Conservation (phyloP, 1,140 invertebrate species). For the Archegozetes longisetosus region DNA sequence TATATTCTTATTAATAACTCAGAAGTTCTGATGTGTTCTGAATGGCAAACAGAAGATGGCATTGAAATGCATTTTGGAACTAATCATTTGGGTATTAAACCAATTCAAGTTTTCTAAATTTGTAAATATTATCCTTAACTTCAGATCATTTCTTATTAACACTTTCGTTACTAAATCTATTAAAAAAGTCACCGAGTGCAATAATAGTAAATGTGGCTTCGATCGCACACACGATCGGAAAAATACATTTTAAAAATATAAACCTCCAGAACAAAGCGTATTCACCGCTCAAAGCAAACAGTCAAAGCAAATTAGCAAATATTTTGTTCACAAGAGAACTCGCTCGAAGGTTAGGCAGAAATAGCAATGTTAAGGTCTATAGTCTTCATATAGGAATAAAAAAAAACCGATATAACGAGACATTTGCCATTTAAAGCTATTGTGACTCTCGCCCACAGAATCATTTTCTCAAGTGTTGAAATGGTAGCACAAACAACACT, state of each 20-base stretch:
- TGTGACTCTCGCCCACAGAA: constrained; percentile 54
- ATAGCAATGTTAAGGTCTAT: constrained; percentile 11
- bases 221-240: background rate
- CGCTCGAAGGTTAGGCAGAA: constrained; percentile 51
- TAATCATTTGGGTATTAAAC: constrained; percentile 31
- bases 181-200: constrained; percentile 33
- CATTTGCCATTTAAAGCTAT: no score
- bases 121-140: no score
- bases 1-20: constrained; percentile 78
- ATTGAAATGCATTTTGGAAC: constrained; percentile 52
- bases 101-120: background rate
- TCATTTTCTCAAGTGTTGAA: constrained; percentile 49
- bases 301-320: constrained; percentile 72
- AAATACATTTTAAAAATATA: constrained; percentile 10
- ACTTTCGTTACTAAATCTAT: constrained; percentile 46
- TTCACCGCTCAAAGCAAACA: constrained; percentile 42
- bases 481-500: constrained; percentile 57
- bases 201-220: constrained; percentile 5
- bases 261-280: constrained; percentile 14
- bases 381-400: constrained; percentile 29
- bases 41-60: constrained; percentile 49
- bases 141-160: constrained; percentile 50
- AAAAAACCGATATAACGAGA: no score
- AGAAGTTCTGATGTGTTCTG: constrained; percentile 27
- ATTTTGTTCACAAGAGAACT: constrained; percentile 70